Evolutionary conservation across 2,113 vertebrate species (phyloP).

Genomic region (Lagopus leucura): DNA sequence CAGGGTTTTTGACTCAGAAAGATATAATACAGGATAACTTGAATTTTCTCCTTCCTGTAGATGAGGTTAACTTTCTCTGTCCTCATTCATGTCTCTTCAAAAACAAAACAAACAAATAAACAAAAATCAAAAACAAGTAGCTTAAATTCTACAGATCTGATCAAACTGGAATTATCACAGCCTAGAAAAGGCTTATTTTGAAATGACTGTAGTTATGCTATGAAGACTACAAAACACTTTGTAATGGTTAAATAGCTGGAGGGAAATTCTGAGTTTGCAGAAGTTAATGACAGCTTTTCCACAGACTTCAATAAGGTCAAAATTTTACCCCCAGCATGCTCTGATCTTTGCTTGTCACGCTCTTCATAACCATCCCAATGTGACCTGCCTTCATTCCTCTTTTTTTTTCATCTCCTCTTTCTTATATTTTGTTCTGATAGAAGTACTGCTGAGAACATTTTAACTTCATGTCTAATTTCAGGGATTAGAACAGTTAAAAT

Average conservation of each 20-base stretch:
- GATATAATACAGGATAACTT: neutral
- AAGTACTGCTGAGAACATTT: neutral
- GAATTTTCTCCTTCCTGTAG: neutral
- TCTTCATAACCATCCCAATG: neutral
- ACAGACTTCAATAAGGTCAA: neutral
- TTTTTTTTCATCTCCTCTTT: neutral
- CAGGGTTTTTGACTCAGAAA: neutral
- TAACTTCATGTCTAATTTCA: neutral
- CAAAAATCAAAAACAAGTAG: neutral
- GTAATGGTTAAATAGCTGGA: neutral
- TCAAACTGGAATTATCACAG: neutral
- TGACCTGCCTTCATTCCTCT: neutral
- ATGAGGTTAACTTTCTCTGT: neutral
- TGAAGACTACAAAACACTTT: neutral
- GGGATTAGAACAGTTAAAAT: neutral
- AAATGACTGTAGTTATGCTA: neutral
- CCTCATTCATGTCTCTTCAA: neutral
- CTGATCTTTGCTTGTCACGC: neutral
- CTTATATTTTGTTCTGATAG: neutral
- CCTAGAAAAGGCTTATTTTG: neutral
- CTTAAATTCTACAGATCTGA: neutral
- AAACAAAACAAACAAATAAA: neutral
- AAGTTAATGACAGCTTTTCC: neutral
- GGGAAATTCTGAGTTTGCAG: neutral
- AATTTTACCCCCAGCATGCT: neutral